phyloP scores from a whole-genome alignment of 1,140 invertebrate species.

The Atta colombica region DNA sequence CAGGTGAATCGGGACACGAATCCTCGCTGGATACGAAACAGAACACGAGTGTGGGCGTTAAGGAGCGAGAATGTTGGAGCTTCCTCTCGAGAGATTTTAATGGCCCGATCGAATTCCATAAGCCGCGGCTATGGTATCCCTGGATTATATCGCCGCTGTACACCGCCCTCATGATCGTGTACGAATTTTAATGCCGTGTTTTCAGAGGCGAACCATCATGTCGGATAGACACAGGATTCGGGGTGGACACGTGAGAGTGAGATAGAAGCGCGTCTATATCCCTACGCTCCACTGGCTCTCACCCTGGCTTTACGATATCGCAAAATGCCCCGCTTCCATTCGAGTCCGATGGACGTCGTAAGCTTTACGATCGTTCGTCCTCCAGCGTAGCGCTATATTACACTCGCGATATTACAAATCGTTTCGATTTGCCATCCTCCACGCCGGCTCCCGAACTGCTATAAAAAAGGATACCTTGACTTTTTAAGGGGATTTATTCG shows the following conservation, averaged over 20 bases:
- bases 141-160: constrained; percentile 70
- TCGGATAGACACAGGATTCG: background rate
- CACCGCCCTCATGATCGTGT: constrained; percentile 78
- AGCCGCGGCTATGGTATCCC: constrained; percentile 38
- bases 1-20: constrained; percentile 8
- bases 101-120: constrained; percentile 76
- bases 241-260: background rate
- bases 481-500: constrained; percentile 4
- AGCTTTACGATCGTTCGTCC: constrained; percentile 77
- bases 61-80: background rate
- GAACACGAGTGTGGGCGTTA: constrained; percentile 30
- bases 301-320: constrained; percentile 77
- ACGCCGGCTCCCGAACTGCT: background rate
- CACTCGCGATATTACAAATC: constrained; percentile 73
- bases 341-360: constrained; percentile 73
- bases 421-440: constrained; percentile 68
- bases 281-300: background rate
- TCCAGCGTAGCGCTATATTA: constrained; percentile 14
- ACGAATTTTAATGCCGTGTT: constrained; percentile 80
- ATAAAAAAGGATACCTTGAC: background rate
- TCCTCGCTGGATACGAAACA: constrained; percentile 15
- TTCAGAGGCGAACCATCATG: constrained; percentile 23
- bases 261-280: background rate
- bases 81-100: constrained; percentile 72
- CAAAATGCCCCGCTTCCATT: constrained; percentile 72